Evolutionary conservation across 1,140 invertebrate species (phyloP), one percentile per base, ranked within the genome.

Genomic region (Pomacea maculata): DNA sequence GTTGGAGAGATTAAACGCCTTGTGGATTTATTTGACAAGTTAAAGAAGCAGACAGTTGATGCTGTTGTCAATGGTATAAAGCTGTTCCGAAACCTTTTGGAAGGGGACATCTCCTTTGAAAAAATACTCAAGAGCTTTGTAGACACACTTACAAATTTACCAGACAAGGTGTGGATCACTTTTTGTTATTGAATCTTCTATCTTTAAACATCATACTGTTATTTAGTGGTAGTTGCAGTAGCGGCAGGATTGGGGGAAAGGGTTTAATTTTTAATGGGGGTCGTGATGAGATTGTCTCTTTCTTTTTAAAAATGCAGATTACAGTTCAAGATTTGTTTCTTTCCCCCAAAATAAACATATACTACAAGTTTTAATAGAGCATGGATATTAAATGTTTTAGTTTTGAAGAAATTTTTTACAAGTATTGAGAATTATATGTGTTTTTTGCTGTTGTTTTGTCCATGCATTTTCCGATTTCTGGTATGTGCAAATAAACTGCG

Each of bases 11-110:
- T 83, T 4, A 73, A 75, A 21, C 75, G 83, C 9, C 55, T 84
- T 68, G 81, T 82, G 2, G 74, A 80, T 73, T 17, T 85, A 15
- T 87, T 84, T 80, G 83, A 83, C 75, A 85, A 85, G 19, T 82
- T 84, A 25, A 83, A 86, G 6, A 80, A 82, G 25, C 54, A 83
- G 25, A 80, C 85, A 52, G 73, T 85, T 7, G 72, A 17, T 21
- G 79, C 74, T 9, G 61, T 86, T 3, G 67, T 75, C 25, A 19
- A 64, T 10, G 84, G 84, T 21, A 81, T 87, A 1, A 70, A 83
- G 14, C 45, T 80, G 15, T 85, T 86, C 78, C 80, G 83, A 74
- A 54, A 65, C 34, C 65, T 86, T 14, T 78, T 86, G 5, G 77
- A 64, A 14, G 82, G 82, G 19, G 71, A 82, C 61, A 78, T 68